A percentile compares a stretch with the other conserved stretches of the same genome.
These are phyloP conservation scores for Myrmecophaga tridactyla DNA, from an alignment of 2,113 vertebrate genomes.

Conservation along the genomic window DNA sequence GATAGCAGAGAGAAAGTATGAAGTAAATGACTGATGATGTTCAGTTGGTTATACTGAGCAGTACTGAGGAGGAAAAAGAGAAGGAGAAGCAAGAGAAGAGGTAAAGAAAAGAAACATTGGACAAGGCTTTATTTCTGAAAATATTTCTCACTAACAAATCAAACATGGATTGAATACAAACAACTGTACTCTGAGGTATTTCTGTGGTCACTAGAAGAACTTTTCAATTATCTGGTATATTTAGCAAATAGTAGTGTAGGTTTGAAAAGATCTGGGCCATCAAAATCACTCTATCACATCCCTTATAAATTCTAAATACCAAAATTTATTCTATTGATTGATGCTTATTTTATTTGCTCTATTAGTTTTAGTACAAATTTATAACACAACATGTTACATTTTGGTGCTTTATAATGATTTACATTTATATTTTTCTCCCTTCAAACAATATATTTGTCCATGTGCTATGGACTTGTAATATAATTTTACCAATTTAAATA, in stretches of 20 bases:
- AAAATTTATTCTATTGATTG: background rate
- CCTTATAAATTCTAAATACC: background rate
- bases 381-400: background rate
- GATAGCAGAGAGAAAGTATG: background rate
- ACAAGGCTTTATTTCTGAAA: background rate
- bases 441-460: background rate
- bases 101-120: slow-evolving; percentile 25
- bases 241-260: background rate
- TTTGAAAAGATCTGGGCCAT: slow-evolving; percentile 11
- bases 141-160: background rate
- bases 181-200: background rate
- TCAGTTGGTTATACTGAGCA: background rate
- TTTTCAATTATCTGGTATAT: background rate
- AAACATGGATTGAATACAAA: background rate
- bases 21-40: slow-evolving; percentile 10
- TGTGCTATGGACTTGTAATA: background rate
- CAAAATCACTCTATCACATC: background rate
- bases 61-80: background rate
- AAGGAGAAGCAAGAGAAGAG: background rate
- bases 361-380: slow-evolving; percentile 36
- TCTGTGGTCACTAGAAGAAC: background rate
- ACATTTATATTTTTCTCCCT: background rate
- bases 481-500: background rate
- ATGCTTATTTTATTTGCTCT: background rate
- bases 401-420: slow-evolving; percentile 32